phyloP scores from a whole-genome alignment of 2,113 vertebrate genomes.

The Campylomormyrus tamandua region DNA sequence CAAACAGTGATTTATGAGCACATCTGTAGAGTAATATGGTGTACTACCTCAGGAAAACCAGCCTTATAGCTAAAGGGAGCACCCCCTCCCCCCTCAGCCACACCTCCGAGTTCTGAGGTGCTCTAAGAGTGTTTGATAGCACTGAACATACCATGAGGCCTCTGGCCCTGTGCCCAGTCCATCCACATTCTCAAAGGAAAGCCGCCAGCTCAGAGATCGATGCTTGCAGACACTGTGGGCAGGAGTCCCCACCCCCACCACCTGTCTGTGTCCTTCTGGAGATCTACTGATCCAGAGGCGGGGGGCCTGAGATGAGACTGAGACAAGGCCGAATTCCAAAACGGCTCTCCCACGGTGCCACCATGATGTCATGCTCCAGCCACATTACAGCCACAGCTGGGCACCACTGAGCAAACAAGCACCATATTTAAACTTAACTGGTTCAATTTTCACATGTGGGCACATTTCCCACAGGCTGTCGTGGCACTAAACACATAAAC shows the following conservation, averaged over 20 bases:
- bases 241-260: background rate
- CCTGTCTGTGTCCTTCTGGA: background rate
- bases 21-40: background rate
- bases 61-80: background rate
- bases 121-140: background rate
- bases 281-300: background rate
- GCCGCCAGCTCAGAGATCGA: background rate
- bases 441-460: background rate
- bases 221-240: background rate
- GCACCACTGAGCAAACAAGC: background rate
- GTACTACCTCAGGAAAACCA: background rate
- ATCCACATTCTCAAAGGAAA: background rate
- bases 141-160: background rate
- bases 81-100: background rate
- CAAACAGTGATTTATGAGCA: background rate
- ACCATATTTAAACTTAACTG: background rate
- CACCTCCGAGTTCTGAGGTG: background rate
- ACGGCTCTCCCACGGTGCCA: background rate
- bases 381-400: background rate
- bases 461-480: background rate
- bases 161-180: background rate
- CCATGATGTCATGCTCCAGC: background rate
- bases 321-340: background rate
- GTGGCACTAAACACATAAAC: background rate
- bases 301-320: background rate